Percentiles rank a stretch among this genome's conserved stretches.
phyloP scores from a whole-genome alignment of 2,113 vertebrate species.

The Cebus imitator region DNA sequence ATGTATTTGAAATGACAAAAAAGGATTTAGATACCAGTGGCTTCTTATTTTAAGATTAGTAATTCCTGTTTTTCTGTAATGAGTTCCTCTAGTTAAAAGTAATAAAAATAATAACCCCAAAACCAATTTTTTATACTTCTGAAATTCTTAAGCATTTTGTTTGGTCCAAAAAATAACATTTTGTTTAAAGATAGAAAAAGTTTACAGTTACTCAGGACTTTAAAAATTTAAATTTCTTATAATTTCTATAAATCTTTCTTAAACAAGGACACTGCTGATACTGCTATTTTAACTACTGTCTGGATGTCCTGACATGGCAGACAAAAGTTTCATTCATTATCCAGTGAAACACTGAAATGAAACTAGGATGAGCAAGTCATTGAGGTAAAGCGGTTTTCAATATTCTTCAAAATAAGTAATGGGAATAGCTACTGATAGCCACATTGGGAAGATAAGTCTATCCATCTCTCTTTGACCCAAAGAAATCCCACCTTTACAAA shows the following conservation, averaged over 20 bases:
- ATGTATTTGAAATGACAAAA: constrained; percentile 19
- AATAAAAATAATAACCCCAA: background rate
- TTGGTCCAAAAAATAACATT: background rate
- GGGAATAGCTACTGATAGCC: background rate
- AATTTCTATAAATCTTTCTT: constrained; percentile 48
- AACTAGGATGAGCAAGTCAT: background rate
- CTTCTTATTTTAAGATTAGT: constrained; percentile 41
- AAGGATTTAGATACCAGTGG: background rate
- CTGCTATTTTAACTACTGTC: background rate
- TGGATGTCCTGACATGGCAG: background rate
- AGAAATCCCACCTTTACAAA: background rate
- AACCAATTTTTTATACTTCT: background rate
- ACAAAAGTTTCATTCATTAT: constrained; percentile 11
- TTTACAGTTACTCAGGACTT: background rate
- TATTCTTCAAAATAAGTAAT: constrained; percentile 28
- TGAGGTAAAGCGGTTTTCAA: constrained; percentile 14
- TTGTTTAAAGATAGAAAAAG: background rate
- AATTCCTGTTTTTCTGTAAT: constrained; percentile 37
- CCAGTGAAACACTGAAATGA: background rate
- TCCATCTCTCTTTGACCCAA: background rate
- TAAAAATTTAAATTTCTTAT: constrained; percentile 2
- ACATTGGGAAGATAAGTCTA: background rate
- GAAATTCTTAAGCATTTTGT: constrained; percentile 34
- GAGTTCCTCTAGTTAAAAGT: constrained; percentile 20
- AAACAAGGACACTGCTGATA: background rate